phyloP scores from a whole-genome alignment of 2,113 vertebrate species.

The mouse (Mus musculus) region DNA sequence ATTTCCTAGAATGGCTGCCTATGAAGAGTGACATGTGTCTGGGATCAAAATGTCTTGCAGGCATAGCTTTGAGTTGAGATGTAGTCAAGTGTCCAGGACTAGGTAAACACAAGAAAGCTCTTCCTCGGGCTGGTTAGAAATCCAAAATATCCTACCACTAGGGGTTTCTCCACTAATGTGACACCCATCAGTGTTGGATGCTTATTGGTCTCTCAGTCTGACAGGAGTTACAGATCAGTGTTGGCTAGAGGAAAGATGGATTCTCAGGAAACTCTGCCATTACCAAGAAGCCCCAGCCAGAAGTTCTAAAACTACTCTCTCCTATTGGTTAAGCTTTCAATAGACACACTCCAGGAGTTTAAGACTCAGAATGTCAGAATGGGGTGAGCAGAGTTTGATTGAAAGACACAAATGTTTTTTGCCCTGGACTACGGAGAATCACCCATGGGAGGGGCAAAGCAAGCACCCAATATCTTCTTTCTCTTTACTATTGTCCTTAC shows the following conservation, averaged over 20 bases:
- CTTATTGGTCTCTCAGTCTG: not conserved
- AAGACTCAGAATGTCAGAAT: not conserved
- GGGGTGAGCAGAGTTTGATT: not conserved
- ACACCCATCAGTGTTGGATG: not conserved
- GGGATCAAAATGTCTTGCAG: not conserved
- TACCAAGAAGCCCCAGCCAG: not conserved
- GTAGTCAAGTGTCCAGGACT: not conserved
- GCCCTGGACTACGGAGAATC: not conserved
- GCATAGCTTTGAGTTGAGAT: not conserved
- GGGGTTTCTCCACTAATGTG: not conserved
- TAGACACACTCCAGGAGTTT: not conserved
- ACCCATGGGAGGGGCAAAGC: not conserved
- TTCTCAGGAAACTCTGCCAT: not conserved
- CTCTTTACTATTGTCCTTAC: not conserved
- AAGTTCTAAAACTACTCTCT: not conserved
- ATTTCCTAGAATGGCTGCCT: not conserved
- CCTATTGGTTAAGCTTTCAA: not conserved
- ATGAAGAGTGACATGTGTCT: not conserved
- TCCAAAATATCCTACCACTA: not conserved
- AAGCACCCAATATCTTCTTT: not conserved
- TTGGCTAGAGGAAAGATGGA: not conserved
- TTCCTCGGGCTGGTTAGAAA: not conserved
- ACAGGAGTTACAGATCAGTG: not conserved
- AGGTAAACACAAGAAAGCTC: not conserved
- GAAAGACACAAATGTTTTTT: not conserved